Evolutionary conservation across 2,113 vertebrate genomes (phyloP), one percentile per base, ranked within the genome.

Genomic region (Morone saxatilis): DNA sequence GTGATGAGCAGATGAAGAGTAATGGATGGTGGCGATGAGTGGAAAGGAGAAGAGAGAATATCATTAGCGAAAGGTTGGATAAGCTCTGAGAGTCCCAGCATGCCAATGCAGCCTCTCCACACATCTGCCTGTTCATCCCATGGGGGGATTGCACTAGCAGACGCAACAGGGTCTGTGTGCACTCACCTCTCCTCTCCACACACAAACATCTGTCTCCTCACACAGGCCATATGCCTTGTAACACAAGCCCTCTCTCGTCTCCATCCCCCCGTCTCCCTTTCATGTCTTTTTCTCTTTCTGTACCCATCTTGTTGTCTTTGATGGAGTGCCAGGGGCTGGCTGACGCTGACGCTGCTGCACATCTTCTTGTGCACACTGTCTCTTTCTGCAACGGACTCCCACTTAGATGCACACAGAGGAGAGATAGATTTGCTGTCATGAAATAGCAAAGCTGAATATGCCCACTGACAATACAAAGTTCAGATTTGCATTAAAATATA

Each of bases 121-220:
- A 87, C 93, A 88, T 90, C 90, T 91, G 93, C 80, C 69, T 83
- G 57, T 50, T 81, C 56, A 13, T 69, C 76, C 86, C 86, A 63
- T 16, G 36, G 67, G 84, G 43, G 74, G 61, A 13, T 51, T 76
- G 81, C 81, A 69, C 59, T 68, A 71, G 74, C 85, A 83, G 71
- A 78, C 14, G 71, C 65, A 86, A 89, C 73, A 88, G 83, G 79
- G 78, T 2, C 17, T 50, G 77, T 62, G 71, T 57, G 65, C 40
- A 13, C 77, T 85, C 88, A 89, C 91, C 83, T 86, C 86, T 82
- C 71, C 77, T 43, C 71, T 86, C 68, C 62, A 71, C 89, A 84
- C 75, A 88, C 68, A 80, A 89, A 90, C 93, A 93, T 92, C 90
- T 94, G 93, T 72, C 86, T 88, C 74, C 70, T 68, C 83, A 68